phyloP scores from a whole-genome alignment of 2,113 vertebrate genomes.

The Corythoichthys haematopterus region DNA sequence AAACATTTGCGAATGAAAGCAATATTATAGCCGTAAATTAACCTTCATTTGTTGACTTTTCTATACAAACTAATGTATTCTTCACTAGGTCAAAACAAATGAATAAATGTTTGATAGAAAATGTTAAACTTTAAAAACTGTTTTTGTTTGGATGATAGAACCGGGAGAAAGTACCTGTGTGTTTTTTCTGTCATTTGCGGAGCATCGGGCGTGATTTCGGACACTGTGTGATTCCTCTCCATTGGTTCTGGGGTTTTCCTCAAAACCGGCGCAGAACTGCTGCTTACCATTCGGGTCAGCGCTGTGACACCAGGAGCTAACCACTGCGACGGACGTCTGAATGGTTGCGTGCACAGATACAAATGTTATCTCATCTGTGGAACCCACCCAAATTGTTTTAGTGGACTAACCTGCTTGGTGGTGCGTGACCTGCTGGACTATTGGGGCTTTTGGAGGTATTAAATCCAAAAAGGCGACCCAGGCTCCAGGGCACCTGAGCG shows the following conservation, averaged over 20 bases:
- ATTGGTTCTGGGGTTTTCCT: conserved; percentile 36
- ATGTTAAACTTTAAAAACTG: too few relatives aligned
- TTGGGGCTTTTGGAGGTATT: conserved; percentile 65
- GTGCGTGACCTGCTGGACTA: conserved; percentile 42
- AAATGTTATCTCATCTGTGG: neutral
- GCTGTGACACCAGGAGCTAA: conserved; percentile 75
- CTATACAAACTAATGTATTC: too few relatives aligned
- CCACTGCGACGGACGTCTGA: conserved; percentile 89
- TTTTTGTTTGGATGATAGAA: neutral
- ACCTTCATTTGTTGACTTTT: too few relatives aligned
- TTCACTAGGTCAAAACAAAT: too few relatives aligned
- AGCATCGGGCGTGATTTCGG: conserved; percentile 23
- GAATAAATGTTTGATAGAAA: too few relatives aligned
- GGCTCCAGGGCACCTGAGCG: conserved; percentile 62
- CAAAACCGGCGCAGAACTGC: conserved; percentile 46
- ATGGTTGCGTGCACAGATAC: neutral
- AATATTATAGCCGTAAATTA: too few relatives aligned
- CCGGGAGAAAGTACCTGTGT: conserved; percentile 58
- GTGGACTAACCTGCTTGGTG: conserved; percentile 58
- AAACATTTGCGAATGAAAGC: too few relatives aligned
- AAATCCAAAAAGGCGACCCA: conserved; percentile 83
- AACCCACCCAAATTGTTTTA: neutral
- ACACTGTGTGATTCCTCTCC: conserved; percentile 20
- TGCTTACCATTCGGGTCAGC: conserved; percentile 66
- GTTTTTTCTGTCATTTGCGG: conserved; percentile 56